Evolutionary conservation across 2,888 invertebrate species (phyloP), one percentile per base, ranked within the genome.

Genomic region (Tuta absoluta): DNA sequence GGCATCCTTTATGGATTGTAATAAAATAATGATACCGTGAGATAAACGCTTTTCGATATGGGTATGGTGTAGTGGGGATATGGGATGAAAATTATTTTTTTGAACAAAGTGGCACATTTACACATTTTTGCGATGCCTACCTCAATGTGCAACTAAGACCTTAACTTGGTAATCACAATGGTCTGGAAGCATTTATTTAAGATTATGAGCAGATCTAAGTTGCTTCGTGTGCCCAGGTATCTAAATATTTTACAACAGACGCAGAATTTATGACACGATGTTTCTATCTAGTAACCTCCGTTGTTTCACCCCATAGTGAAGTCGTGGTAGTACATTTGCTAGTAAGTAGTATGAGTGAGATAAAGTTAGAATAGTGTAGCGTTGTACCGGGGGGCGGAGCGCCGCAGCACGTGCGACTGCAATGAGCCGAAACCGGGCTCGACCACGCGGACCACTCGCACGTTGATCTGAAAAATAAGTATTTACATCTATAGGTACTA

Each of bases 371-470:
- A 76, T 14, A 72, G 70, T 1, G 84, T 87, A 61, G 74, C 71
- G 75, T 87, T 89, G 69, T 75, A 72, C 49, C 75, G 81, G 51
- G 79, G 75, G 11, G 85, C 82, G 37, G 87, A 75, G 62, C 90
- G 87, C 5, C 86, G 85, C 24, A 88, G 78, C 12, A 84, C 81
- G 71, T 89, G 91, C 7, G 86, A 80, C 65, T 85, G 87, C 8
- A 87, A 74, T 5, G 87, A 77, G 63, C 81, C 76, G 80, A 82
- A 91, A 0, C 83, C 85, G 72, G 73, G 95, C 62, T 91, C 91
- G 1, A 87, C 77, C 5, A 89, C 87, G 61, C 96, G 93, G 62
- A 96, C 74, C n/a, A 97, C 92, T 64, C 96, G 93, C 62, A 96
- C 89, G 80, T 97, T 97, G 41, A 93, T 91, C 87, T 91, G 82